Evolutionary conservation across 2,113 vertebrate species (phyloP), one percentile per base, ranked within the genome.

Genomic region (Hyperopisus bebe): DNA sequence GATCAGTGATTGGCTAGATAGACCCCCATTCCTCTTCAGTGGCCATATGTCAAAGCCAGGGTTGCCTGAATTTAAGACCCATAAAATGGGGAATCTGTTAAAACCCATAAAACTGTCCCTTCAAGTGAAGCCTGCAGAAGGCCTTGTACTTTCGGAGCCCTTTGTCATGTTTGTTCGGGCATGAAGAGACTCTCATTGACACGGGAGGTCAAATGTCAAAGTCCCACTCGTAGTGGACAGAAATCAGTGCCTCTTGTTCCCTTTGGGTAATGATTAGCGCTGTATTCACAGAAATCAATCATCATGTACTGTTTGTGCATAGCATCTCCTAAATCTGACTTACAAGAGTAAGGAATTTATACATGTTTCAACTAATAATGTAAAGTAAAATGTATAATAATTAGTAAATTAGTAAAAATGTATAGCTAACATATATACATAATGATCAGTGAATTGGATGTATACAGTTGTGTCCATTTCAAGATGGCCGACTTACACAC

Each of bases 121-220:
- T 84, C 82, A 47, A 84, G 42, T 47, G 39, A 24, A 84, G 82
- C 82, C 19, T 39, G 44, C 24, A 3, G 82, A 47, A 44, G 24
- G 82, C 39, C 82, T 84, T 84, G 82, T 11, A 84, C 82, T 84
- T 84, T 47, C 3, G 0, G 44, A 24, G 42, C 44, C 44, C 82
- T 84, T 84, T 46, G 82, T 84, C 82, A 44, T 46, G 82, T 84
- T 84, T 84, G 39, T 84, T 84, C 9, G 42, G 44, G 44, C 19
- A 84, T 92, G 93, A 91, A 94, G 93, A 93, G 91, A 92, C 89
- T 93, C 35, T 42, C 17, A 92, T 92, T 88, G 88, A 92, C 93
- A 92, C 93, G 94, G 90, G 91, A 92, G 94, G 95, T 96, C 92
- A 91, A 92, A 96, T 93, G 93, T 84, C 82, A 84, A 24, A 47